phyloP scores from a whole-genome alignment of 1,140 invertebrate species.

The Pseudomyrmex gracilis region DNA sequence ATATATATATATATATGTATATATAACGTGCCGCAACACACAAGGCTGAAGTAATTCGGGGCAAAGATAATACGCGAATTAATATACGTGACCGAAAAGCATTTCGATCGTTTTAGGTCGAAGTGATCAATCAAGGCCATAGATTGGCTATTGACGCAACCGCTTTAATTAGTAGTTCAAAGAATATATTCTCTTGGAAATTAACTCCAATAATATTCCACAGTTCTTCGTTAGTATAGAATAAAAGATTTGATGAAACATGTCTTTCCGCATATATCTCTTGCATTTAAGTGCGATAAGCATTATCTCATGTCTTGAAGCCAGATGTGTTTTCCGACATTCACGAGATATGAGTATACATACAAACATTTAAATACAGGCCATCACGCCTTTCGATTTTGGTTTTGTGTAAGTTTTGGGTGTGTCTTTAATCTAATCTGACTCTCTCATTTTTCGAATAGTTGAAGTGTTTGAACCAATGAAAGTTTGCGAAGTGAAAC shows the following conservation, averaged over 20 bases:
- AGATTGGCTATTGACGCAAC: not conserved
- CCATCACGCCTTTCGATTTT: too few relatives aligned
- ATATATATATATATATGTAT: too few relatives aligned
- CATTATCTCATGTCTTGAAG: not conserved
- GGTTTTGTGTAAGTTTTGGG: not conserved
- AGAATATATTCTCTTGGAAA: too few relatives aligned
- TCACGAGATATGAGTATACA: too few relatives aligned
- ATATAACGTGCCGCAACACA: not conserved
- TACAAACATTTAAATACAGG: too few relatives aligned
- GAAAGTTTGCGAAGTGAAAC: conserved; percentile 19
- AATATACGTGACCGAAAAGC: not conserved
- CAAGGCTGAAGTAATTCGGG: not conserved
- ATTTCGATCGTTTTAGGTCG: not conserved
- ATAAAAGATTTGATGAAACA: too few relatives aligned
- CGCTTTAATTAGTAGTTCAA: not conserved
- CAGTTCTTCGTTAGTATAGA: not conserved
- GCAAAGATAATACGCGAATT: not conserved
- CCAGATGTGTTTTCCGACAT: not conserved
- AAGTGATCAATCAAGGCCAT: not conserved
- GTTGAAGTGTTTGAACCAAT: not conserved
- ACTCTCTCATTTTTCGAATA: not conserved
- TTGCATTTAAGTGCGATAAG: not conserved
- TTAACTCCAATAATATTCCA: too few relatives aligned
- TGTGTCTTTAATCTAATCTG: conserved; percentile 11
- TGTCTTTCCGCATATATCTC: not conserved